Evolutionary conservation across 2,113 vertebrate genomes (phyloP).

Genomic region (Callopanchax toddi): DNA sequence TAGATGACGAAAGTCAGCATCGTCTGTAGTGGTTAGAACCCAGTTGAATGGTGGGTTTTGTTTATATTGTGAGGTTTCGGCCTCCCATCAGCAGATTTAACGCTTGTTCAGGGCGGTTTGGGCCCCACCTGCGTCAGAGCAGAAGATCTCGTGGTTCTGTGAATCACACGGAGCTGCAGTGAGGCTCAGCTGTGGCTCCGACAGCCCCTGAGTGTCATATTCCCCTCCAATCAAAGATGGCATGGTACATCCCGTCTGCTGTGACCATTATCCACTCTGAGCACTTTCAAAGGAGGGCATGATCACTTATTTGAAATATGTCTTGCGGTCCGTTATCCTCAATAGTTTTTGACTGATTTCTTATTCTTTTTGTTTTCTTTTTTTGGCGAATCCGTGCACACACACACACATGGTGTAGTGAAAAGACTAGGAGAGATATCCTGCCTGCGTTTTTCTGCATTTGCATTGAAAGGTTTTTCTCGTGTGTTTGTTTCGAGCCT

Average conservation of each 20-base stretch:
- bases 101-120: constrained; percentile 31
- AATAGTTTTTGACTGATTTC: constrained; percentile 16
- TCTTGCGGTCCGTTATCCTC: constrained; percentile 24
- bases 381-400: background rate
- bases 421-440: constrained; percentile 9
- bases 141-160: constrained; percentile 38
- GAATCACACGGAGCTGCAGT: constrained; percentile 34
- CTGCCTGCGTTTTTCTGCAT: constrained; percentile 21
- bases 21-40: no score
- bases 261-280: constrained; percentile 8
- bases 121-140: constrained; percentile 45
- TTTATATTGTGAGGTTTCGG: constrained; percentile 5
- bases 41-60: background rate
- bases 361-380: background rate
- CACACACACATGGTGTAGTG: background rate
- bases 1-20: constrained; percentile 30
- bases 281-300: constrained; percentile 26
- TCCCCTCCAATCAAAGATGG: constrained; percentile 53
- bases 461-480: constrained; percentile 30
- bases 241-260: constrained; percentile 43
- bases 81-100: constrained; percentile 10
- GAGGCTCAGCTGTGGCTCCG: constrained; percentile 63
- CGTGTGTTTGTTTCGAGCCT: constrained; percentile 18
- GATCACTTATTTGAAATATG: constrained; percentile 44
- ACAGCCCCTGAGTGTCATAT: constrained; percentile 59